phyloP scores from a whole-genome alignment of 2,888 invertebrate genomes.

The Dione juno region DNA sequence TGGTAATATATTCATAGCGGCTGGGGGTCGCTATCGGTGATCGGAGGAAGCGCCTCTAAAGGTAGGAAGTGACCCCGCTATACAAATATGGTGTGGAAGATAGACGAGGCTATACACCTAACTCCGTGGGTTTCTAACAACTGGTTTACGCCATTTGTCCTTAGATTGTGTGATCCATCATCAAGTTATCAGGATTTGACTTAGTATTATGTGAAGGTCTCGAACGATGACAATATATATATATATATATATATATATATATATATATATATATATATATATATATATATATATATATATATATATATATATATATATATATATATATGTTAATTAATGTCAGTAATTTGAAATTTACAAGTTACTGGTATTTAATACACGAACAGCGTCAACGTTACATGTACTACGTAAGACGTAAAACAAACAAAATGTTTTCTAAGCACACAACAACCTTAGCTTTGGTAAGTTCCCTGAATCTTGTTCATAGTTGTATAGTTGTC shows the following conservation, averaged over 20 bases:
- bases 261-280: too few relatives aligned
- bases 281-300: too few relatives aligned
- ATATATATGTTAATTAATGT: too few relatives aligned
- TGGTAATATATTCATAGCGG: conserved; percentile 20
- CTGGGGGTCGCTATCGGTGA: conserved; percentile 7
- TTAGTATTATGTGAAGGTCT: not conserved
- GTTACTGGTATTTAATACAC: not conserved
- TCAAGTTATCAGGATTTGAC: not conserved
- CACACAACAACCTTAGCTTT: conserved; percentile 12
- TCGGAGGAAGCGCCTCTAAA: conserved; percentile 8
- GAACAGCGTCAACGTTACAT: not conserved
- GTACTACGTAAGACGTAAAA: not conserved
- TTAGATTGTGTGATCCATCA: conserved; percentile 12
- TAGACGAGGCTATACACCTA: not conserved
- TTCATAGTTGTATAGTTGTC: conserved; percentile 11
- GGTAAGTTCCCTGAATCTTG: conserved; percentile 15
- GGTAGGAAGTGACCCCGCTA: conserved; percentile 11
- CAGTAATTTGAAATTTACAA: too few relatives aligned
- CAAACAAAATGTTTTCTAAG: conserved; percentile 14
- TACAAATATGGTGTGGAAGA: conserved; percentile 2
- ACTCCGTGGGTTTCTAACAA: not conserved
- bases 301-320: too few relatives aligned
- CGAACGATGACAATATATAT: not conserved
- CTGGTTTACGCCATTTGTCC: not conserved
- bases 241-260: not conserved